These are phyloP conservation scores for Heliothis subflexa DNA, from an alignment of 1,140 invertebrate genomes.

Conservation along the genomic window DNA sequence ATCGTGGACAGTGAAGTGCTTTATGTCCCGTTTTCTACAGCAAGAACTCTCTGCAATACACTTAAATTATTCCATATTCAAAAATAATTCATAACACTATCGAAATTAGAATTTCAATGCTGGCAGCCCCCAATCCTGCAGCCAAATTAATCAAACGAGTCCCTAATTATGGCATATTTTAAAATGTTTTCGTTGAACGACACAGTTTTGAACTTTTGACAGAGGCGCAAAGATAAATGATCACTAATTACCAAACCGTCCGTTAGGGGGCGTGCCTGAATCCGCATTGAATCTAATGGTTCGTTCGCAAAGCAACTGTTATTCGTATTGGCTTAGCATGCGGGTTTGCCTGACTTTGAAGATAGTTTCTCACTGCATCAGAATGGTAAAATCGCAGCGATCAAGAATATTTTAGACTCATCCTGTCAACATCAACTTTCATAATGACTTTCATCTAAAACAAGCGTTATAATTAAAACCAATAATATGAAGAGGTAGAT, in stretches of 20 bases:
- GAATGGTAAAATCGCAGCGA: too few species aligned
- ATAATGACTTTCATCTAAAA: too few species aligned
- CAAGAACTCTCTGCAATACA: too few species aligned
- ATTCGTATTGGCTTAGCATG: background rate
- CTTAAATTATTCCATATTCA: too few species aligned
- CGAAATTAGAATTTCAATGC: background rate
- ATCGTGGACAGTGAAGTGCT: too few species aligned
- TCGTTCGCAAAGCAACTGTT: slow-evolving; percentile 63
- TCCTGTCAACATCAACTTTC: too few species aligned
- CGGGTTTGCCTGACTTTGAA: background rate
- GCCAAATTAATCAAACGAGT: slow-evolving; percentile 77
- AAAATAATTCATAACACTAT: background rate
- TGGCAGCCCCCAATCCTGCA: slow-evolving; percentile 49
- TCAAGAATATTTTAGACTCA: too few species aligned
- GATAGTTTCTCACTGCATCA: too few species aligned
- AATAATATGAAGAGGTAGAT: too few species aligned
- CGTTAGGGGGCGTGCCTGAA: slow-evolving; percentile 58
- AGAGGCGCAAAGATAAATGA: slow-evolving; percentile 81
- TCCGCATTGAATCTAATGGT: slow-evolving; percentile 62
- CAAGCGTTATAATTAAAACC: too few species aligned
- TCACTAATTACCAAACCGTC: slow-evolving; percentile 72
- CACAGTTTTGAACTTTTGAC: slow-evolving; percentile 84
- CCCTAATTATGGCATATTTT: slow-evolving; percentile 79
- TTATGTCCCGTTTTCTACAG: too few species aligned
- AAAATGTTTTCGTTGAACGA: slow-evolving; percentile 78